Percentiles rank a stretch among this genome's conserved stretches.
phyloP scores from a whole-genome alignment of 2,113 vertebrate genomes.

The Lichenostomus cassidix region DNA sequence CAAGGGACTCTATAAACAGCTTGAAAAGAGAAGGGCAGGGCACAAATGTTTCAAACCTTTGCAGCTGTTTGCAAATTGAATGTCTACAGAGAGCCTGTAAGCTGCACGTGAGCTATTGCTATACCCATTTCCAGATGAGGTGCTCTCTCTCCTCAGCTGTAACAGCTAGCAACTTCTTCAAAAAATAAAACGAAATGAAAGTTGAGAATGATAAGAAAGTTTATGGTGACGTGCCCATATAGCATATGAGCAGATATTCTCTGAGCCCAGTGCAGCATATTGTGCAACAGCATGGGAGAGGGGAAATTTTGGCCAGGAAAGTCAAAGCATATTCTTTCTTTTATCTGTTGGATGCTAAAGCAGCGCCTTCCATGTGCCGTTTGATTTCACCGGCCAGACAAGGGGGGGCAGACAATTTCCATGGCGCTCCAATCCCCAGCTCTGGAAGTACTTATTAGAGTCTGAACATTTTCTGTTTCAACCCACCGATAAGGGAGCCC shows the following conservation, averaged over 20 bases:
- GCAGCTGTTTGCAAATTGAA: slow-evolving; percentile 36
- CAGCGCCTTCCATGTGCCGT: background rate
- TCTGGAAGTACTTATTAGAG: background rate
- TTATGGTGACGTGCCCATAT: background rate
- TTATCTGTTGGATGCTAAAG: slow-evolving; percentile 37
- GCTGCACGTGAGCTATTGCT: background rate
- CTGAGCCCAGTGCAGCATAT: slow-evolving; percentile 34
- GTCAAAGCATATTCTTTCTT: slow-evolving; percentile 56
- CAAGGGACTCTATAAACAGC: slow-evolving; percentile 19
- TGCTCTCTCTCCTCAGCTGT: background rate
- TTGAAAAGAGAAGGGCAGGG: background rate
- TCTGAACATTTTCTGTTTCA: background rate
- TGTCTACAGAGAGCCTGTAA: background rate
- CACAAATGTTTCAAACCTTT: slow-evolving; percentile 6
- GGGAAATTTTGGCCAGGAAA: slow-evolving; percentile 52
- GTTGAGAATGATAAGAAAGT: background rate
- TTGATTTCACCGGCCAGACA: slow-evolving; percentile 28
- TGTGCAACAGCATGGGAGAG: slow-evolving; percentile 56
- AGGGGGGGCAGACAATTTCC: background rate
- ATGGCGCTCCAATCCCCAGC: background rate
- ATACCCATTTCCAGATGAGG: background rate
- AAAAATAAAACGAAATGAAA: background rate
- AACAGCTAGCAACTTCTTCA: background rate
- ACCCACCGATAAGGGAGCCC: background rate
- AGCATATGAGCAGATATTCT: background rate